phyloP scores from a whole-genome alignment of 2,113 vertebrate species.

The Plotosus lineatus region DNA sequence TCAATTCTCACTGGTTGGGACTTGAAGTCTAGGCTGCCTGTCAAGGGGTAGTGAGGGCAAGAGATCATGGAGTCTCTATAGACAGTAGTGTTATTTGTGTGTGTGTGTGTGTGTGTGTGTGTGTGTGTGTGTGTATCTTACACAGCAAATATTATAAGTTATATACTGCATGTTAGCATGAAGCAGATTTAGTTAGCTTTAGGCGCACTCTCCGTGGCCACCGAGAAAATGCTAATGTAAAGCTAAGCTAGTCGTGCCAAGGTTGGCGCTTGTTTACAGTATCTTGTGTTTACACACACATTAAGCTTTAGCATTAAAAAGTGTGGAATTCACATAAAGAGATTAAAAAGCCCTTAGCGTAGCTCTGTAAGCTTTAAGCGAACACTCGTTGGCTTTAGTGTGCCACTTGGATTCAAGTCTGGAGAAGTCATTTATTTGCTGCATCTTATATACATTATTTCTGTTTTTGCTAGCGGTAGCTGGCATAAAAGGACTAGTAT shows the following conservation, averaged over 20 bases:
- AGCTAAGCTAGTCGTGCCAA: constrained; percentile 14
- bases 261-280: constrained; percentile 7
- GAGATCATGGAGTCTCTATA: not conserved
- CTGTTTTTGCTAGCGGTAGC: too few species aligned
- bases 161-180: not conserved
- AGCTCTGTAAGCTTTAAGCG: constrained; percentile 9
- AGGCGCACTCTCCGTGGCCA: not conserved
- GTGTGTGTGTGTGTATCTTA: not conserved
- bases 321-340: constrained; percentile 14
- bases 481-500: not conserved
- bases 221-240: constrained; percentile 1
- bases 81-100: not conserved
- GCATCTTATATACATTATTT: not conserved
- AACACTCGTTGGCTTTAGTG: constrained; percentile 9
- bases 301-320: not conserved
- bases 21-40: not conserved
- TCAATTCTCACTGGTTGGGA: not conserved
- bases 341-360: not conserved
- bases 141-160: not conserved
- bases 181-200: not conserved
- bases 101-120: not conserved
- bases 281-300: constrained; percentile 12
- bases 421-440: constrained; percentile 8
- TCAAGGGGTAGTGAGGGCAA: not conserved
- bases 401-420: not conserved